phyloP scores from a whole-genome alignment of 2,113 vertebrate species.

The Calypte anna region DNA sequence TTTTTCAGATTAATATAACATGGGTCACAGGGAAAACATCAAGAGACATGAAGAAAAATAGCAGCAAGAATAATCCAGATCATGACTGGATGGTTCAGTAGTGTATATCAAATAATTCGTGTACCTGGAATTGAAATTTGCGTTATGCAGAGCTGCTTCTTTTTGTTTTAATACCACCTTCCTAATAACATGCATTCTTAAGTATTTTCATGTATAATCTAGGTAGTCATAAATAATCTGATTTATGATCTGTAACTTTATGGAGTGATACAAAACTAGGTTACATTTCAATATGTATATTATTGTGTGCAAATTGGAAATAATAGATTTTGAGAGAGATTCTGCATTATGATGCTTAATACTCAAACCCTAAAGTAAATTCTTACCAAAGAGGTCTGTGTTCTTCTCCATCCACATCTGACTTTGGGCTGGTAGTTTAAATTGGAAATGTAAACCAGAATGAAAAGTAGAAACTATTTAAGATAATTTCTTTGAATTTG shows the following conservation, averaged over 20 bases:
- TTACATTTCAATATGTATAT: not conserved
- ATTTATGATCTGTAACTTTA: not conserved
- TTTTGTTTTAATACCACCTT: not conserved
- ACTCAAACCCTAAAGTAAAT: not conserved
- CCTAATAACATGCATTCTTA: rapidly evolving
- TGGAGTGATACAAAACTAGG: not conserved
- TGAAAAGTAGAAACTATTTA: not conserved
- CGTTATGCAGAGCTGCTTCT: not conserved
- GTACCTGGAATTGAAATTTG: not conserved
- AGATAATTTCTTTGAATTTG: not conserved
- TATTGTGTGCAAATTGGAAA: not conserved
- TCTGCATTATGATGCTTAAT: not conserved
- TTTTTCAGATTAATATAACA: not conserved
- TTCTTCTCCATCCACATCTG: not conserved
- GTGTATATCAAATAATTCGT: not conserved
- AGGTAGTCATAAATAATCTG: not conserved
- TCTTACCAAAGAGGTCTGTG: not conserved
- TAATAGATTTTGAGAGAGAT: not conserved
- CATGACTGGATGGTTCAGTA: not conserved
- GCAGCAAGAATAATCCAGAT: not conserved
- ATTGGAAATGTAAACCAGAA: not conserved
- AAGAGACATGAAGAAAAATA: not conserved
- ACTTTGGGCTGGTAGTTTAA: not conserved
- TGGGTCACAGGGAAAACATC: not conserved
- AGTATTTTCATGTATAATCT: not conserved